phyloP scores from a whole-genome alignment of 2,113 vertebrate genomes.

The Strix uralensis region DNA sequence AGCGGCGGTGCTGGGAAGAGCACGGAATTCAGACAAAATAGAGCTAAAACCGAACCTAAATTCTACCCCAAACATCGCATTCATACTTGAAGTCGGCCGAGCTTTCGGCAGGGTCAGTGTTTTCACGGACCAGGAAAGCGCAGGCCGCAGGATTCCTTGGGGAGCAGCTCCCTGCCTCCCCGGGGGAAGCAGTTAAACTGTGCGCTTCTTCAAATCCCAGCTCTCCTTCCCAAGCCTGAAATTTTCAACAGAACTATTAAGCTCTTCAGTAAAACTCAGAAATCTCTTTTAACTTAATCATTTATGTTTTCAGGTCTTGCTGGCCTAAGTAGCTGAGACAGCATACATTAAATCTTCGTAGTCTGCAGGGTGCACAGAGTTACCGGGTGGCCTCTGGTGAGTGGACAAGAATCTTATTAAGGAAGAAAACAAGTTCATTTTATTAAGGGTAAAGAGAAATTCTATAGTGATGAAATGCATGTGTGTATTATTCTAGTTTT shows the following conservation, averaged over 20 bases:
- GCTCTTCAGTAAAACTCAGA: neutral
- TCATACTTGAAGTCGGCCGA: too few relatives aligned
- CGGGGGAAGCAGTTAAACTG: fast-evolving
- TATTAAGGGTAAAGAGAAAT: neutral
- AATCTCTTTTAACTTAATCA: neutral
- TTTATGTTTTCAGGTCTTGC: neutral
- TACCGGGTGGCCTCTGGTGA: neutral
- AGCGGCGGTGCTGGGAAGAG: fast-evolving
- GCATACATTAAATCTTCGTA: fast-evolving
- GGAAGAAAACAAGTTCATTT: neutral
- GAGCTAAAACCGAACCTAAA: fast-evolving
- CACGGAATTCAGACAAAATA: fast-evolving
- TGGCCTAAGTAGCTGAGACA: neutral
- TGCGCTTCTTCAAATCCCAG: neutral
- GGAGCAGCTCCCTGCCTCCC: neutral
- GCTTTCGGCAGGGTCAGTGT: neutral
- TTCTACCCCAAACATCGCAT: too few relatives aligned
- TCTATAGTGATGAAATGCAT: neutral
- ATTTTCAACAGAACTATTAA: neutral
- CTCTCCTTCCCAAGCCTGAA: neutral
- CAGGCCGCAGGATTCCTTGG: fast-evolving
- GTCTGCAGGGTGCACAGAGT: fast-evolving
- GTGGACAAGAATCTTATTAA: neutral
- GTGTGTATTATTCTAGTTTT: neutral
- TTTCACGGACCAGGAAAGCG: too few relatives aligned